Evolutionary conservation across 2,888 invertebrate genomes (phyloP), one percentile per base, ranked within the genome.

Genomic region (Tolmerus cingulatus): DNA sequence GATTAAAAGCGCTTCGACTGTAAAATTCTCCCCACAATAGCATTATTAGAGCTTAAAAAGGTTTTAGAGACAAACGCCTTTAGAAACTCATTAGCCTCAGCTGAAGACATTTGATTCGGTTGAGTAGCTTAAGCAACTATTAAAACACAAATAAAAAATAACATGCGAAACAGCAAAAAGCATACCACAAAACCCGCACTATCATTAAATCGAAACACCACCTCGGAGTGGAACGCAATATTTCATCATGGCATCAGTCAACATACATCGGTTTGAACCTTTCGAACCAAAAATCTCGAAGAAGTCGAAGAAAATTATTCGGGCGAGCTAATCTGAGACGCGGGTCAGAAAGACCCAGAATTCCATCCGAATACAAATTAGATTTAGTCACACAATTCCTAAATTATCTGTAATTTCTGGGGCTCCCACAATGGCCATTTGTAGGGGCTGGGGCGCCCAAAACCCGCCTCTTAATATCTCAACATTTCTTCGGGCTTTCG

Each of bases 371-470:
- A 79, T 79, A 79, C 79, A 79, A 79, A 79, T 79, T 79, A 79
- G 79, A 51, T 55, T 79, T 51, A 79, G 79, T 79, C 79, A 79
- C 79, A 79, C 79, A 79, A 79, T 79, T 79, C 51, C 27, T 27
- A 79, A 79, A 79, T 79, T 79, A 79, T 79, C 79, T 79, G 46
- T 79, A 79, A 79, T 79, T 79, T 79, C 7, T 79, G 16, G 27
- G 23, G 23, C 14, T 37, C 76, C 34, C 79, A 79, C 79, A 79
- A 79, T 79, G 30, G 79, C n/a, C 43, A 51, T 79, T 79, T 27
- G 79, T 51, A 27, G 51, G 19, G 51, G 79, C 46, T 51, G 79
- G 51, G 23, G 55, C 51, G 51, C 51, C 79, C 51, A 34, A 51
- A 79, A 79, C 30, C 55, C 51, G 51, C 66, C 66, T 66, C 27